A percentile compares a stretch with the other conserved stretches of the same genome.
Evolutionary conservation across 1,140 invertebrate species (phyloP).

Genomic region (Ditylenchus dipsaci): DNA sequence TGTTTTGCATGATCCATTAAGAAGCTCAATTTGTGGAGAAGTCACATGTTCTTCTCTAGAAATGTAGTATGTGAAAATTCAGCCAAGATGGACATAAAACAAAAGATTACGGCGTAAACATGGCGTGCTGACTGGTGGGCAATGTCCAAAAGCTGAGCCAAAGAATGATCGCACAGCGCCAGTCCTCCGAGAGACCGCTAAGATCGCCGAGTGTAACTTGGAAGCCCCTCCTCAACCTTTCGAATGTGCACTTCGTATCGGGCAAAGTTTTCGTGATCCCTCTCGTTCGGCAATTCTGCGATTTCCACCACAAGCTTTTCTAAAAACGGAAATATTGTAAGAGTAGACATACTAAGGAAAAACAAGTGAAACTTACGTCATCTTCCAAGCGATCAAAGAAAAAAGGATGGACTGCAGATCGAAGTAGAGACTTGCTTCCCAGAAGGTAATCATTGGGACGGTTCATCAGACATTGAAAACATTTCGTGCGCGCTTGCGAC

Average conservation of each 20-base stretch:
- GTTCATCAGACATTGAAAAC: constrained; percentile 6
- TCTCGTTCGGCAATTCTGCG: not conserved
- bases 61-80: not conserved
- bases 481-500: constrained; percentile 11
- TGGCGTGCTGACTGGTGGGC: constrained; percentile 21
- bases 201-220: constrained; percentile 7
- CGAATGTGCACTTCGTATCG: constrained; percentile 3
- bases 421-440: constrained; percentile 9
- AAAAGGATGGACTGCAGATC: constrained; percentile 26
- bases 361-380: not conserved
- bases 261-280: not conserved
- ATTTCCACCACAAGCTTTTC: not conserved
- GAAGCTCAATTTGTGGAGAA: constrained; percentile 9
- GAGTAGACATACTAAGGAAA: not conserved
- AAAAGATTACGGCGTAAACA: constrained; percentile 6
- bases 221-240: not conserved
- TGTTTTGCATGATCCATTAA: not conserved
- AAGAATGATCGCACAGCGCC: not conserved
- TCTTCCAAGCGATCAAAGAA: not conserved
- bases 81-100: not conserved
- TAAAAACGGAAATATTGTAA: not conserved
- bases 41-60: constrained; percentile 14
- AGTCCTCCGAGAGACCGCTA: not conserved
- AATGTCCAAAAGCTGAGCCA: constrained; percentile 23
- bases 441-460: not conserved